Evolutionary conservation across 2,888 invertebrate genomes (phyloP).

Genomic region (Argyresthia albistria): DNA sequence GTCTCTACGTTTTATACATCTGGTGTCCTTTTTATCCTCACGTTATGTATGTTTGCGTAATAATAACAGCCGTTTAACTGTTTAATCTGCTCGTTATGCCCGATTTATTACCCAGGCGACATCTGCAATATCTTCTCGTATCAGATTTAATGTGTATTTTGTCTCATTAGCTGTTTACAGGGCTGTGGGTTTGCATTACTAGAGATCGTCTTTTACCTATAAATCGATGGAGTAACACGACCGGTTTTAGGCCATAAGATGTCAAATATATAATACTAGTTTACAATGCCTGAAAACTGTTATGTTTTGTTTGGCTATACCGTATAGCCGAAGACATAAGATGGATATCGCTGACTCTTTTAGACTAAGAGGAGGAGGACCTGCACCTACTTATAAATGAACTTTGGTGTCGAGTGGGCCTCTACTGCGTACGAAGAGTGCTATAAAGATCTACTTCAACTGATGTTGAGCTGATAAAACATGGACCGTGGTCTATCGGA

Average conservation of each 20-base stretch:
- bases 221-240: not conserved
- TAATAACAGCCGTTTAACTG: conserved; percentile 52
- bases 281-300: too few species aligned
- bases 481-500: too few species aligned
- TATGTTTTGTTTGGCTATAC: not conserved
- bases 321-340: conserved; percentile 17
- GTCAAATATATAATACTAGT: too few species aligned
- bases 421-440: too few species aligned
- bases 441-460: too few species aligned
- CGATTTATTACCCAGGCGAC: conserved; percentile 43
- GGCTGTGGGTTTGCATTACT: not conserved
- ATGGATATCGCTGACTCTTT: not conserved
- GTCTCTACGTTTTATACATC: conserved; percentile 26
- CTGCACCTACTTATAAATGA: not conserved
- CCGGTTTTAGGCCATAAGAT: not conserved
- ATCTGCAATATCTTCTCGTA: conserved; percentile 36
- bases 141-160: conserved; percentile 26
- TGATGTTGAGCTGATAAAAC: too few species aligned
- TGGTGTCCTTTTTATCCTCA: conserved; percentile 21
- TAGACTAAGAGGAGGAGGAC: too few species aligned
- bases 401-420: too few species aligned
- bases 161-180: conserved; percentile 7
- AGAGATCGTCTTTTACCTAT: not conserved
- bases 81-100: conserved; percentile 32
- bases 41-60: conserved; percentile 37